phyloP scores from a whole-genome alignment of 2,888 invertebrate genomes.

The Oligia latruncula region DNA sequence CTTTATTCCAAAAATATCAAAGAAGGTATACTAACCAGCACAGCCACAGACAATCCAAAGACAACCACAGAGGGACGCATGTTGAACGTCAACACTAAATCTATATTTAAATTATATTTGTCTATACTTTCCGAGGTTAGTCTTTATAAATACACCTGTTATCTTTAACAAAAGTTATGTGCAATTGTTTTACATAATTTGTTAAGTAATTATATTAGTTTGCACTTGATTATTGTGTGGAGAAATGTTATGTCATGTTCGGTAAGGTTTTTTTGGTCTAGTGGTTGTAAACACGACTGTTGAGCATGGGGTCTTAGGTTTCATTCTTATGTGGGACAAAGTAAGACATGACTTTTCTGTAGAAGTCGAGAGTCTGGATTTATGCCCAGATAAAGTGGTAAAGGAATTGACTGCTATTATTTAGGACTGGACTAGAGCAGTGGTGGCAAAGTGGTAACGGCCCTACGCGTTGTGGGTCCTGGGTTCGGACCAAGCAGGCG shows the following conservation, averaged over 20 bases:
- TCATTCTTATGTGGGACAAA: neutral
- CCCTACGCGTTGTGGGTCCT: too few species aligned
- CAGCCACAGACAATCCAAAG: constrained; percentile 45
- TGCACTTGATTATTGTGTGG: constrained; percentile 30
- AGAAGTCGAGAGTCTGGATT: too few species aligned
- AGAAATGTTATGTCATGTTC: constrained; percentile 17
- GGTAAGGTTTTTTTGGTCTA: neutral
- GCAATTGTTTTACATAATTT: constrained; percentile 59
- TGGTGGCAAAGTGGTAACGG: too few species aligned
- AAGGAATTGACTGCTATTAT: neutral
- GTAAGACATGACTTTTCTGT: too few species aligned
- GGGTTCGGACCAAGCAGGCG: too few species aligned
- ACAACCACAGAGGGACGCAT: constrained; percentile 52
- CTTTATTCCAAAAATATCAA: neutral
- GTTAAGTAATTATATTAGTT: constrained; percentile 26
- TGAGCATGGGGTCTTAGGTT: neutral
- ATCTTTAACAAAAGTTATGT: constrained; percentile 47
- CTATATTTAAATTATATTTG: constrained; percentile 54
- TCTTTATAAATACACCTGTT: constrained; percentile 59
- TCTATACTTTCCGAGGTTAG: constrained; percentile 16
- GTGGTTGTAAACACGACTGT: fast-evolving
- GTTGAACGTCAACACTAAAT: constrained; percentile 35
- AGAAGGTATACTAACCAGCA: constrained; percentile 57
- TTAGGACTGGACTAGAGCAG: neutral
- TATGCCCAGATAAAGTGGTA: too few species aligned